These are phyloP conservation scores for Myotis lucifugus DNA, from an alignment of 2,113 vertebrate genomes.

Conservation along the genomic window DNA sequence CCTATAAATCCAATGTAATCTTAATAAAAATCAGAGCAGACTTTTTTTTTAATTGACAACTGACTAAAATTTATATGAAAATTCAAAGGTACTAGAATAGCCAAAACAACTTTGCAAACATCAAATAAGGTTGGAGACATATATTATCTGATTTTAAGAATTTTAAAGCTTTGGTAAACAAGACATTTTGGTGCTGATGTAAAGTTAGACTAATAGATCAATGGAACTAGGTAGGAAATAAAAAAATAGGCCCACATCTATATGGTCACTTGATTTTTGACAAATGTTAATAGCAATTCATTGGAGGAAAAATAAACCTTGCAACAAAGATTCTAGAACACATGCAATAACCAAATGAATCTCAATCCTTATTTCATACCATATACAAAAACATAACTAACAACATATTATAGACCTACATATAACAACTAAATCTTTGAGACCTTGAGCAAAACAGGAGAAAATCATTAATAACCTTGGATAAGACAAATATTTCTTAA, in stretches of 20 bases:
- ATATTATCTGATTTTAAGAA: not conserved
- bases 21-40: not conserved
- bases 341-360: not conserved
- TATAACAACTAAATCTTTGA: not conserved
- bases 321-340: not conserved
- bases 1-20: not conserved
- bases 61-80: conserved; percentile 20
- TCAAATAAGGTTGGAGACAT: not conserved
- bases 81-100: not conserved
- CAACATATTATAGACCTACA: not conserved
- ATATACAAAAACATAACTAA: not conserved
- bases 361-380: not conserved
- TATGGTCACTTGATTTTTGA: not conserved
- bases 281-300: not conserved
- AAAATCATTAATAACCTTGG: not conserved
- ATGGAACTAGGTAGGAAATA: not conserved
- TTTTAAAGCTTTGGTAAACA: not conserved
- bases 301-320: not conserved
- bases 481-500: not conserved
- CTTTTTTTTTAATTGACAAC: not conserved
- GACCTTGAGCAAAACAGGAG: not conserved
- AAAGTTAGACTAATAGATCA: not conserved
- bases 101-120: not conserved
- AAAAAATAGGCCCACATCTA: not conserved
- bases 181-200: not conserved